Evolutionary conservation across 1,140 invertebrate genomes (phyloP), one percentile per base, ranked within the genome.

Genomic region (Subanguina moxae): DNA sequence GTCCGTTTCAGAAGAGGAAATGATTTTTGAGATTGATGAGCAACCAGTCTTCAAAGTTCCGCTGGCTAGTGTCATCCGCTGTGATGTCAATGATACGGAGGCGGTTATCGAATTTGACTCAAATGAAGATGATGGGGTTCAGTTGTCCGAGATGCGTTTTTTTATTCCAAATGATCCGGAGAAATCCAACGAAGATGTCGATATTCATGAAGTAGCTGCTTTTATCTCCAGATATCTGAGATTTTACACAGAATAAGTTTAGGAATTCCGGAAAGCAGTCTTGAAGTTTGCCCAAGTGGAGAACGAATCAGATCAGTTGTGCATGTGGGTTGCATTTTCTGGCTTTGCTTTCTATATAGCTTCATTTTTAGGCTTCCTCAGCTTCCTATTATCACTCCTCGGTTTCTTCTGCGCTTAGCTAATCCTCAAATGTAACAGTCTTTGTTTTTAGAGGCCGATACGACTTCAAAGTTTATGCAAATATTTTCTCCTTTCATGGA

Each of bases 401-500:
- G 92, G 58, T 43, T 43, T 32, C 3, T 32, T 61, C n/a, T 61
- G n/a, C 28, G 13, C 8, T 32, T 32, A 8, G 3, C 27, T 3
- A 3, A 19, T 7, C 38, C 13, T 61, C 27, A 13, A 3, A 21
- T 61, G 13, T 30, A 19, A 25, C 3, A 52, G n/a, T n/a, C 28
- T n/a, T n/a, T 61, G 19, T 5, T 61, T 61, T 61, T 21, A 61
- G 58, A 86, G 96, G 96, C 88, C 92, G 96, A 71, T 99, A 99
- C 83, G 96, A 99, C 83, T 94, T 99, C 84, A 98, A 98, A 86
- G 89, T 99, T 56, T 99, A 95, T 82, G 90, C 91, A 66, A 89
- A 91, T 1, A 97, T 97, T 84, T 91, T 99, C 80, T 94, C 98
- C 86, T 88, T 99, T 62, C 96, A 99, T 82, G 96, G 96, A 84